Evolutionary conservation across 2,888 invertebrate genomes (phyloP), one percentile per base, ranked within the genome.

Genomic region (Drosophila kuntzei): DNA sequence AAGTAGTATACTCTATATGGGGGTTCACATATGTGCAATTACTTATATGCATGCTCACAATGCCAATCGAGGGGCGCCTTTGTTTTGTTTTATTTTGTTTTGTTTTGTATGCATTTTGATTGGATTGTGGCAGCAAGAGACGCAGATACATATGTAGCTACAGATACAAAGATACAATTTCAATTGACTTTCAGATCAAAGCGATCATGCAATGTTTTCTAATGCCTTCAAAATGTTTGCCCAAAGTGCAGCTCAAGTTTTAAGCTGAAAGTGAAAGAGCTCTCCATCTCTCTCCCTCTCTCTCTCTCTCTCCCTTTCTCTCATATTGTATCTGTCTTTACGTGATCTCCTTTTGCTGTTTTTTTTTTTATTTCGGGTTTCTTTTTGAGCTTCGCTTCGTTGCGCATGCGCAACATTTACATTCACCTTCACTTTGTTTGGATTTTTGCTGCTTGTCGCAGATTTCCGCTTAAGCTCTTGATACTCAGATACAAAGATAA

Each of bases 371-470:
- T 46, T 57, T 54, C 39, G 5, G 5, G 18, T 18, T 32, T 55
- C 49, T 34, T 60, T 76, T 32, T 54, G n/a, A 8, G 39, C 11
- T 47, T 62, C 59, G 51, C 58, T 73, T 77, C 62, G 68, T 47
- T 77, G 78, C 64, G 76, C 79, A 71, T 71, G 86, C 86, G 80
- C 80, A 61, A 60, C 61, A 25, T 53, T 72, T 43, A 51, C 81
- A 74, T 81, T 85, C 68, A 76, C 86, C 86, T 80, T 80, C 86
- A 76, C 51, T 82, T 59, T 25, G 41, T 27, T 54, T 49, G 36
- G 44, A 18, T 49, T 58, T 51, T n/a, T 41, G 34, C 34, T 36
- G 22, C 41, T 49, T 39, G 49, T 60, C 39, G 63, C 70, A 63
- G 46, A 78, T 73, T 79, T 78, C 43, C 58, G 50, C 39, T 78